These are phyloP conservation scores for Enteromius anoplus DNA, from an alignment of 2,797 vertebrate species.

Conservation along the genomic window DNA sequence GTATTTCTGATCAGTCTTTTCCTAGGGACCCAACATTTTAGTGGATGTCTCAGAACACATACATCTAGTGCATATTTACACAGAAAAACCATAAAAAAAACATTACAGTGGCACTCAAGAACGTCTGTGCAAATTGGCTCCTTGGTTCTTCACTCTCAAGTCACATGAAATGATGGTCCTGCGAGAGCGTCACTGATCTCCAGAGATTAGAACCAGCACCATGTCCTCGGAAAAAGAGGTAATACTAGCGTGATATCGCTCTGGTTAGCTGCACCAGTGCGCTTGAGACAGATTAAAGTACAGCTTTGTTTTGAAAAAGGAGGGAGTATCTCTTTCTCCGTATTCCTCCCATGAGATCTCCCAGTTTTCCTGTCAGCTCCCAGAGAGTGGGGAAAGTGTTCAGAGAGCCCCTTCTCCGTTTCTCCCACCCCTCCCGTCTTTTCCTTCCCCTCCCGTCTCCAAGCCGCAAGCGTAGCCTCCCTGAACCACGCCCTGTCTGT, in stretches of 20 bases:
- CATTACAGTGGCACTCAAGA: background rate
- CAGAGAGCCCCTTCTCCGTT: constrained; percentile 56
- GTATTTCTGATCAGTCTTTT: background rate
- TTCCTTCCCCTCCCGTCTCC: constrained; percentile 43
- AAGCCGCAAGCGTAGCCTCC: constrained; percentile 63
- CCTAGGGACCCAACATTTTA: background rate
- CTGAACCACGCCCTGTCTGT: constrained; percentile 74
- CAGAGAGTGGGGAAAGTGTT: constrained; percentile 66
- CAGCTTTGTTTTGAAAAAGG: constrained; percentile 9
- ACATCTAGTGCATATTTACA: background rate
- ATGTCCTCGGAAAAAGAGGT: background rate
- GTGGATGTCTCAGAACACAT: background rate
- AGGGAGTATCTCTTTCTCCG: constrained; percentile 54
- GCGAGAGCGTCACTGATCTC: background rate
- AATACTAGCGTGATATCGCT: constrained; percentile 4
- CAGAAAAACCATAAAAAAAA: background rate
- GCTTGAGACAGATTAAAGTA: constrained; percentile 35
- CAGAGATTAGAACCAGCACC: background rate
- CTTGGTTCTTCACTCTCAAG: background rate
- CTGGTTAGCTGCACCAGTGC: constrained; percentile 30
- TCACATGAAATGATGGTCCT: background rate
- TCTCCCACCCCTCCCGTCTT: constrained; percentile 44
- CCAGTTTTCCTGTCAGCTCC: constrained; percentile 69
- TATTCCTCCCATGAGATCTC: constrained; percentile 60
- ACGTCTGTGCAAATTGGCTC: background rate